Percentiles rank a stretch among this genome's conserved stretches.
Conservation (phyloP, 2,888 invertebrate genomes). For the Geophilus truncorum region DNA sequence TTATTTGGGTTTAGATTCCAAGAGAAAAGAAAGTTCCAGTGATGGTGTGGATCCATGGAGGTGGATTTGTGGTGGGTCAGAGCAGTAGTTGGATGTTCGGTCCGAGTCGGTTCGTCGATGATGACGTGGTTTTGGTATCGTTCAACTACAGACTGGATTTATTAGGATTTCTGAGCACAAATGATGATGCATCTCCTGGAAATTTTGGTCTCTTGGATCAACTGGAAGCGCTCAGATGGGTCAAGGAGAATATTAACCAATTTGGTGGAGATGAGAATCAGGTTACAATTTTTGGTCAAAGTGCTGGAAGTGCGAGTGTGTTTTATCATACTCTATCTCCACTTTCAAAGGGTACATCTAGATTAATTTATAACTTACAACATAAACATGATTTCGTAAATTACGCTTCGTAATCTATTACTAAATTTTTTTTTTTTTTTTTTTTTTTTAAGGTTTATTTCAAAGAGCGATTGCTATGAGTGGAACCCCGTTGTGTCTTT, state of each 20-base stretch:
- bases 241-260: constrained; percentile 28
- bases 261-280: constrained; percentile 35
- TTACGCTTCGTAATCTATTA: too few species aligned
- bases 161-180: constrained; percentile 31
- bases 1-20: not conserved
- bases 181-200: not conserved
- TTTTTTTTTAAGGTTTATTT: not conserved
- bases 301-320: constrained; percentile 29
- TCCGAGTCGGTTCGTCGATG: not conserved
- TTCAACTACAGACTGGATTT: constrained; percentile 33
- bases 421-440: not conserved
- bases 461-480: not conserved
- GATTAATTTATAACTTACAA: not conserved
- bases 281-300: constrained; percentile 34
- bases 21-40: not conserved
- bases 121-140: constrained; percentile 33
- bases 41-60: constrained; percentile 35
- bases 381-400: not conserved
- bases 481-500: not conserved
- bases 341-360: not conserved
- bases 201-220: constrained; percentile 34
- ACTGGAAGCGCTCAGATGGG: constrained; percentile 33
- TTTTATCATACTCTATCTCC: not conserved
- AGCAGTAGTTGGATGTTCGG: constrained; percentile 33
- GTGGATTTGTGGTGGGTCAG: constrained; percentile 32